A percentile compares a stretch with the other conserved stretches of the same genome.
Evolutionary conservation across 2,113 vertebrate genomes (phyloP).

Genomic region (Sebastes fasciatus): DNA sequence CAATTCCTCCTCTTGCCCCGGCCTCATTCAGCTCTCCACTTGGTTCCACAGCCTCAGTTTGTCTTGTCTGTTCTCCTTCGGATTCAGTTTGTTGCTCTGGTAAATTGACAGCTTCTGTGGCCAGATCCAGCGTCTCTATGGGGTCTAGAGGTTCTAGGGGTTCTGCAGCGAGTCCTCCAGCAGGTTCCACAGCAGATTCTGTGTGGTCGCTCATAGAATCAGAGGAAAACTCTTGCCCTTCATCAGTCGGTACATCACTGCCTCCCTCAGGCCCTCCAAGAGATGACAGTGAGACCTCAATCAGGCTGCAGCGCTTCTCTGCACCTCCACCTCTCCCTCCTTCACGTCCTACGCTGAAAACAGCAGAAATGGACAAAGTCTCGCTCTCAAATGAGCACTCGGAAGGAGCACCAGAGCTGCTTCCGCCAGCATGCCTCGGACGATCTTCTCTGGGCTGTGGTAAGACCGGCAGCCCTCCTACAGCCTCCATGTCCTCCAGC

Average conservation of each 20-base stretch:
- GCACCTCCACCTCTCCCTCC: conserved; percentile 26
- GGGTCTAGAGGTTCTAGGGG: conserved; percentile 34
- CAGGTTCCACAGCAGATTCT: conserved; percentile 66
- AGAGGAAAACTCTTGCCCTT: conserved; percentile 78
- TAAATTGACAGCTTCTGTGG: not conserved
- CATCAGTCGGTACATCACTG: conserved; percentile 83
- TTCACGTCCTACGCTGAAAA: conserved; percentile 52
- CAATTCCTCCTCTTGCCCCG: conserved; percentile 80
- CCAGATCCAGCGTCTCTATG: conserved; percentile 22
- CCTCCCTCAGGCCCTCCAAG: conserved; percentile 68
- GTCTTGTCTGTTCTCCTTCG: not conserved
- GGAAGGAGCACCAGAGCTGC: conserved; percentile 82
- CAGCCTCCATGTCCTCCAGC: conserved; percentile 61
- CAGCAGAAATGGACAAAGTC: conserved; percentile 70
- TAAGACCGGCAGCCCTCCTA: conserved; percentile 37
- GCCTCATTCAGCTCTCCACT: conserved; percentile 81
- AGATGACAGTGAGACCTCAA: conserved; percentile 84
- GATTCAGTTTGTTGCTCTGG: conserved; percentile 34
- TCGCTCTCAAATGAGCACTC: conserved; percentile 86
- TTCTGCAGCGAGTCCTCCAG: not conserved
- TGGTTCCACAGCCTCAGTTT: conserved; percentile 42
- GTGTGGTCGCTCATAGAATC: conserved; percentile 89
- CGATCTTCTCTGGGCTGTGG: conserved; percentile 29
- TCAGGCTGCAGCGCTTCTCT: conserved; percentile 71
- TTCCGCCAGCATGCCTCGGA: conserved; percentile 55